Conservation (phyloP, 2,113 vertebrate genomes). For the Mus spicilegus region DNA sequence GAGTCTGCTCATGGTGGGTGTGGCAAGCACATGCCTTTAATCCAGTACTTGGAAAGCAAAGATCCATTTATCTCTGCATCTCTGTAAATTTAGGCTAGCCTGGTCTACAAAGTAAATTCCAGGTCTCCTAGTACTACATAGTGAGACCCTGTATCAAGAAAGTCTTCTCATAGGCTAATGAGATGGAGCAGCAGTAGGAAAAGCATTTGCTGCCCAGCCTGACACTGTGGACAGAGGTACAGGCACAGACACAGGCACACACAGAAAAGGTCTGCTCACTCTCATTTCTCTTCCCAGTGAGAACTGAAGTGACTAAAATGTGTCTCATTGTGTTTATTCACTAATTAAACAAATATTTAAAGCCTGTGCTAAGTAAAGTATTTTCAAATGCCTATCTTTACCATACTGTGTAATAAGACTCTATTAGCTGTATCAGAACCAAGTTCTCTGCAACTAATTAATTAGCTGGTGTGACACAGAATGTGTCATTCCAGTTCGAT, state of each 20-base stretch:
- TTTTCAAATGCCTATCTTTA: constrained; percentile 2
- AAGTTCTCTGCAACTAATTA: not conserved
- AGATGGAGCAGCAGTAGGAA: not conserved
- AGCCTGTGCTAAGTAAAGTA: not conserved
- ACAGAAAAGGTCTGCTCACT: not conserved
- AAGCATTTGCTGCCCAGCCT: not conserved
- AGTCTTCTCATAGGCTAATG: not conserved
- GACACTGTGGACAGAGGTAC: not conserved
- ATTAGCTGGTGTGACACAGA: not conserved
- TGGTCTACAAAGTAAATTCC: not conserved
- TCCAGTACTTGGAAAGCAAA: not conserved
- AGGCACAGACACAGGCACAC: not conserved
- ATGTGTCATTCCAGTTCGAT: not conserved
- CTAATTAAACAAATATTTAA: not conserved
- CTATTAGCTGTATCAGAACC: not conserved
- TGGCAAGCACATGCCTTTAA: not conserved
- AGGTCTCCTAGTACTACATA: not conserved
- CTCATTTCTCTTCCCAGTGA: not conserved
- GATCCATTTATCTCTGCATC: not conserved
- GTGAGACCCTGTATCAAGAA: not conserved
- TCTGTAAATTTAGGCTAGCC: not conserved
- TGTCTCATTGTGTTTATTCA: not conserved
- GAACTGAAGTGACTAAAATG: not conserved
- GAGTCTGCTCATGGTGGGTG: not conserved
- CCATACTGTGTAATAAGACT: not conserved